Base-by-base conservation (phyloP, 2,797 vertebrate genomes). In the Phrynocephalus guinanensis region DNA sequence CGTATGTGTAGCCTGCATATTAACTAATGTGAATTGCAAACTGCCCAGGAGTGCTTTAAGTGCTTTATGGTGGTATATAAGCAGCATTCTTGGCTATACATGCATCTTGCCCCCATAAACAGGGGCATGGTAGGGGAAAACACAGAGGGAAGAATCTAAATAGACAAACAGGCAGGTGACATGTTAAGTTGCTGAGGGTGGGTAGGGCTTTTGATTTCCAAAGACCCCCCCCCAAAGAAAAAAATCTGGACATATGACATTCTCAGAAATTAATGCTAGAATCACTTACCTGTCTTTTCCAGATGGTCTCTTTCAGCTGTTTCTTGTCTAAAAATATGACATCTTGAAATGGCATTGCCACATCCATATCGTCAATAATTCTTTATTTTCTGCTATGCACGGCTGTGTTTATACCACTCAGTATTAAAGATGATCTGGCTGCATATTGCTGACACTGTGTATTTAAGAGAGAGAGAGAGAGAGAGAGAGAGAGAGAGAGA, bases 221-320 rank as follows among this genome's bases (percentile, higher is more conserved):
- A 63, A 63, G 60, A 1, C 20, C 60, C 4, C 81, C 38, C 38
- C 38, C 38, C 38, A 38, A 38, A 44, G 5, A 1, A 90, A 71
- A 10, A 50, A 80, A 52, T 79, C 79, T 70, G 18, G 38, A 82
- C 15, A 63, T 15, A 63, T 63, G 5, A 5, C 60, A 13, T 76
- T 76, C 24, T 48, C 20, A 48, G 71, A 0, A 79, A 16, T 90
- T 90, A 90, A 60, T 28, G 84, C 1, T 15, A 82, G 9, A 78
- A 82, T 86, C 79, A 5, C 93, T 94, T 93, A 96, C 95, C 94
- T 89, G 77, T 28, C 8, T 28, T 91, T 88, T 92, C 67, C 94
- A 85, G 75, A 88, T 78, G 82, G 38, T 89, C 83, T 2, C 8
- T 89, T 88, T 85, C 92, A 90, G 68, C 11, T 79, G 77, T n/a